Base-by-base conservation (phyloP, 2,888 invertebrate genomes). In the Embidobia sp. region DNA sequence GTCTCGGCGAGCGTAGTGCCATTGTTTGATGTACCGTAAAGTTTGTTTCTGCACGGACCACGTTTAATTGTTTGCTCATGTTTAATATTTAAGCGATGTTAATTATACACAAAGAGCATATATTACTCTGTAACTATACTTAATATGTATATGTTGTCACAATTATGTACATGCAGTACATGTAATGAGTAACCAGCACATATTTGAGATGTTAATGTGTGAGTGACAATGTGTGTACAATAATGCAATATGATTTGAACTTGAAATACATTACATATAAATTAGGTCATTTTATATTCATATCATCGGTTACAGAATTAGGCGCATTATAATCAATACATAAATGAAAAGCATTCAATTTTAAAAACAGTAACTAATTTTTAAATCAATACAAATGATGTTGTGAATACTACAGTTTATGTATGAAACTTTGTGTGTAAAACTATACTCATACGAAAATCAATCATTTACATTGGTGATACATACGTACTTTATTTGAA, bases 201-300 rank as follows among this genome's bases (percentile, higher is more conserved):
- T 57, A 67, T 67, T 67, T 67, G 55, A 10, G 16, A 55, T 53
- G 44, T 22, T 46, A 46, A 55, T 46, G 46, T 55, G 51, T 27
- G 13, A 35, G 53, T 46, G 19, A 44, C 27, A 35, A 22, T 33
- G 35, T 37, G 46, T 55, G 11, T 44, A 37, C 31, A 53, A n/a
- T n/a, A n/a, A 66, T 51, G 26, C 16, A 27, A 35, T n/a, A 55
- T 15, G 53, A 49, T 51, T 64, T 33, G 29, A 66, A 55, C 35
- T 46, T 46, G 55, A 27, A 26, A 46, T 66, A 53, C 15, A 64
- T 40, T 49, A 40, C 40, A 33, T 22, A 51, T 19, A 26, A 46
- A 63, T 49, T 48, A 35, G 61, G 37, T 35, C 35, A 33, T 13
- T 44, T 18, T 35, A 35, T 27, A 48, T 48, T 29, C 48, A 29